Evolutionary conservation across 2,888 invertebrate species (phyloP).

Genomic region (Drosophila anomalata): DNA sequence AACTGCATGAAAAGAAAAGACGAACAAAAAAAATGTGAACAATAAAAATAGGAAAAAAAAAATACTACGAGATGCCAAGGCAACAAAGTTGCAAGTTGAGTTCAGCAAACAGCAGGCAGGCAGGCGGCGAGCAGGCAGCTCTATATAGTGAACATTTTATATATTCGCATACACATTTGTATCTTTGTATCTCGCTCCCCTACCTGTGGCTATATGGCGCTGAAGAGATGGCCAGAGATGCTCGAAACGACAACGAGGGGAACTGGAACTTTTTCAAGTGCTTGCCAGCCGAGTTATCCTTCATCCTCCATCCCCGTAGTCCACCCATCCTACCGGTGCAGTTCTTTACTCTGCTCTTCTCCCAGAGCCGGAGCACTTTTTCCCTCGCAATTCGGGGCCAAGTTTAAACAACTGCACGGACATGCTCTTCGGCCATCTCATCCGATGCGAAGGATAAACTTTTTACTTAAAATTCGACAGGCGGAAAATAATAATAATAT

Average conservation of each 20-base stretch:
- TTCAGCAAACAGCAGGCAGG: constrained; percentile 34
- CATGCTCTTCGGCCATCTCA: constrained; percentile 23
- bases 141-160: constrained; percentile 27
- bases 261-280: constrained; percentile 47
- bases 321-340: constrained; percentile 14
- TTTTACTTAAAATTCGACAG: constrained; percentile 47
- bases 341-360: constrained; percentile 13
- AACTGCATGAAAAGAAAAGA: constrained; percentile 27
- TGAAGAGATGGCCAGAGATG: constrained; percentile 33
- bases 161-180: constrained; percentile 24
- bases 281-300: constrained; percentile 32
- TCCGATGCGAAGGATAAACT: constrained; percentile 48
- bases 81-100: constrained; percentile 57
- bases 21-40: constrained; percentile 14
- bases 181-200: constrained; percentile 24
- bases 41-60: constrained; percentile 13
- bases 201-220: constrained; percentile 53
- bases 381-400: constrained; percentile 33
- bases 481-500: constrained; percentile 56
- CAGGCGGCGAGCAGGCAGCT: constrained; percentile 6
- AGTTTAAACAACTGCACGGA: constrained; percentile 55
- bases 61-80: constrained; percentile 38
- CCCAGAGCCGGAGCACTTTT: not conserved
- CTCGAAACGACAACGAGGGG: constrained; percentile 6
- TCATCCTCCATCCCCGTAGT: constrained; percentile 5